Percentiles rank a stretch among this genome's conserved stretches.
phyloP scores from a whole-genome alignment of 1,140 invertebrate species.

The Hormaphis cornu region DNA sequence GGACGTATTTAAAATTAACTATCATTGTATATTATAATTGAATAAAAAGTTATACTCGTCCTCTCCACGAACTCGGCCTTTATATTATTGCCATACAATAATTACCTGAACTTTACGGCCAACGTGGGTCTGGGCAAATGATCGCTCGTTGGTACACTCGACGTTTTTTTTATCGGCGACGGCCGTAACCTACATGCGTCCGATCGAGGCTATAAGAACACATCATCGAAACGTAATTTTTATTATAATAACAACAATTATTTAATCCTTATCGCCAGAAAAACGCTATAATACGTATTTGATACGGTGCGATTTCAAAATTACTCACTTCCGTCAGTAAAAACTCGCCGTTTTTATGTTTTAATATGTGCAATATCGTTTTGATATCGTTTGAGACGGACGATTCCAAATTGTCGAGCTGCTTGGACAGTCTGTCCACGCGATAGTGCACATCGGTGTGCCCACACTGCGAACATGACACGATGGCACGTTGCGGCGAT shows the following conservation, averaged over 20 bases:
- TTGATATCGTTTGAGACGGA: slow-evolving; percentile 57
- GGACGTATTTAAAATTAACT: no score
- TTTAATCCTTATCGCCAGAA: background rate
- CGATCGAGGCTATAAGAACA: background rate
- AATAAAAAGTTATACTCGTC: background rate
- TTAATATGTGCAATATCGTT: slow-evolving; percentile 55
- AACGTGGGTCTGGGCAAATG: slow-evolving; percentile 21
- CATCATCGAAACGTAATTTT: background rate
- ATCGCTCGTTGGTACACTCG: slow-evolving; percentile 3
- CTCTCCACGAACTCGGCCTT: background rate
- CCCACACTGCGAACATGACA: slow-evolving; percentile 23
- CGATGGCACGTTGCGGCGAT: slow-evolving; percentile 10
- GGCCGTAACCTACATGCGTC: slow-evolving; percentile 16
- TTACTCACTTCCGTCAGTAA: slow-evolving; percentile 22
- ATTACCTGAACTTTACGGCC: slow-evolving; percentile 23
- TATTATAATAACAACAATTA: background rate
- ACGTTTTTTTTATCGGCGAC: slow-evolving; percentile 18
- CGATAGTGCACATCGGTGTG: slow-evolving; percentile 22
- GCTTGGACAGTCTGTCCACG: slow-evolving; percentile 36
- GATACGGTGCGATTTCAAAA: background rate
- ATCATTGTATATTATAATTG: background rate
- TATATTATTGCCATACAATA: background rate
- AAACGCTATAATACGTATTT: background rate
- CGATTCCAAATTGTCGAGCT: slow-evolving; percentile 48
- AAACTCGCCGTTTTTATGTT: slow-evolving; percentile 41